phyloP scores from a whole-genome alignment of 2,113 vertebrate species.

The Corydoras maculifer region DNA sequence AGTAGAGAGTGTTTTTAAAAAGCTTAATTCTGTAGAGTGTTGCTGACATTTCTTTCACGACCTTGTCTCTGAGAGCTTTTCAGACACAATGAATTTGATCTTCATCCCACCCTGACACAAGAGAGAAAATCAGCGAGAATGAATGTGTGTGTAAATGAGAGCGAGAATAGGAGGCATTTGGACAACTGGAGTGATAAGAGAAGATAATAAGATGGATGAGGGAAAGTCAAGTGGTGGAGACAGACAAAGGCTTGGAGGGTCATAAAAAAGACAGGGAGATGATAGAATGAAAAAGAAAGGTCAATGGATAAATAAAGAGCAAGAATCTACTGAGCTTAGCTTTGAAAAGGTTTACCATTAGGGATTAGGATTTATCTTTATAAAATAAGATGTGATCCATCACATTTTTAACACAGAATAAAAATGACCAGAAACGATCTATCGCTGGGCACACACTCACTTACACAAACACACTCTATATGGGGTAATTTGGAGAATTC shows the following conservation, averaged over 20 bases:
- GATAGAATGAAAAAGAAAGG: conserved; percentile 1
- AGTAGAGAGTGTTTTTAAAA: conserved; percentile 12
- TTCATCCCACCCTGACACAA: conserved; percentile 6
- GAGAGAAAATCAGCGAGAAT: background rate
- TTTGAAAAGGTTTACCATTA: conserved; percentile 1
- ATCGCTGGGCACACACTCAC: too few relatives aligned
- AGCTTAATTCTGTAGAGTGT: conserved; percentile 16
- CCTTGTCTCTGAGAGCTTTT: conserved; percentile 1
- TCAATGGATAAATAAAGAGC: conserved; percentile 5
- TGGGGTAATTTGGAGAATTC: too few relatives aligned
- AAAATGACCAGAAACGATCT: too few relatives aligned
- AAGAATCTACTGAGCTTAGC: conserved; percentile 14
- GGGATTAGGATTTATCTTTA: conserved; percentile 27
- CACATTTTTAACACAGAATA: background rate
- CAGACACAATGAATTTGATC: conserved; percentile 11
- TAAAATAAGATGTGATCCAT: conserved; percentile 15
- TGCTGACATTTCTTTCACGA: conserved; percentile 1
- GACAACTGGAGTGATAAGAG: background rate
- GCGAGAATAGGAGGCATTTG: background rate
- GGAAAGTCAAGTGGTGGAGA: background rate
- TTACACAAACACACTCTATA: too few relatives aligned
- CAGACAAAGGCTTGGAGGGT: background rate
- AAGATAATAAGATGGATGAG: conserved; percentile 6
- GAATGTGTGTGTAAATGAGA: background rate
- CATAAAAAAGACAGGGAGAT: conserved; percentile 8